Base-by-base conservation (phyloP, 2,797 vertebrate species). In the Melanotaenia maccullochi region DNA sequence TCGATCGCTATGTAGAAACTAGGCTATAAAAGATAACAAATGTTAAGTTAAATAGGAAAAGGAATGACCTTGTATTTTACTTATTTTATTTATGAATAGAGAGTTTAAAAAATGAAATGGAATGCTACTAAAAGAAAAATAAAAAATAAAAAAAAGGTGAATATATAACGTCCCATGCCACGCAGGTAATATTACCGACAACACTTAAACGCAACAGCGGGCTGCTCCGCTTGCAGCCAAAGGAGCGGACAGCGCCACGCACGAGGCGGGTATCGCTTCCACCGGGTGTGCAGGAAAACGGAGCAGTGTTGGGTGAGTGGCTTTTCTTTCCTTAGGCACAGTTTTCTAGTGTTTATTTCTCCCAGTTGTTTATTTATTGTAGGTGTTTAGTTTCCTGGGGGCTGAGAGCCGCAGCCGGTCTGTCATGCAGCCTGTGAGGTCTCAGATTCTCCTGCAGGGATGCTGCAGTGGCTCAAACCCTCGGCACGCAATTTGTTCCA, bases 401-500 rank as follows among this genome's bases (percentile, higher is more conserved):
- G 73, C 78, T 75, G 32, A 4, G 64, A 54, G 75, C 62, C 14
- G 75, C 80, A 35, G 71, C 66, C 18, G 4, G 55, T 47, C 33
- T 14, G 58, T 20, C 73, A 54, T 49, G 38, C 30, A 64, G 71
- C 78, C 64, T 1, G 0, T 2, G 65, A 71, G 66, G 30, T 51
- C 60, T 40, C 49, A 57, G 59, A 14, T 61, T 47, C 69, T 85
- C 71, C 86, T 77, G 85, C 73, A 79, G 85, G 76, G 90, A 90
- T 89, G 85, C 83, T 87, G 88, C 84, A 71, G 81, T 16, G 58
- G 79, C 79, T 74, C 80, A 63, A 65, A 80, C 65, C 83, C 44
- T 60, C 60, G 18, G 44, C 79, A 35, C 9, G 61, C 75, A 73
- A n/a, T 73, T 75, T 66, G 75, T 36, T 76, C 72, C 67, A 20